These are phyloP conservation scores for Oncopeltus fasciatus DNA, from an alignment of 1,140 invertebrate genomes.

Conservation along the genomic window DNA sequence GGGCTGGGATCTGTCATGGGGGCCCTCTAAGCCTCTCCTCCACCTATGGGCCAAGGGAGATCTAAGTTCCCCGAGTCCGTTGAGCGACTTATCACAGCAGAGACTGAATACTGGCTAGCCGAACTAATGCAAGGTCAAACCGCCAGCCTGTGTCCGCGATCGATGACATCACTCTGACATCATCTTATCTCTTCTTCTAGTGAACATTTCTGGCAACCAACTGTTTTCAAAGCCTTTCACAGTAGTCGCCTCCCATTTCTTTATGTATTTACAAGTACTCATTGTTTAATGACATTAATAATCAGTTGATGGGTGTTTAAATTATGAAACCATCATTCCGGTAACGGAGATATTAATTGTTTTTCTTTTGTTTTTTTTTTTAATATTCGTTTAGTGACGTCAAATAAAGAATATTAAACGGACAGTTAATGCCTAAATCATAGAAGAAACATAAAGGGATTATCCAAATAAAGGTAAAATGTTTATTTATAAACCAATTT, in stretches of 20 bases:
- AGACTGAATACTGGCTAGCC: background rate
- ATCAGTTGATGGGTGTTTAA: background rate
- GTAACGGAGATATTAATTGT: background rate
- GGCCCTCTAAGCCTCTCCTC: too few relatives aligned
- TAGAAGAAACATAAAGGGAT: background rate
- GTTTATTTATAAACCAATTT: too few relatives aligned
- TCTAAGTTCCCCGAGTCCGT: too few relatives aligned
- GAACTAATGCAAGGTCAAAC: slow-evolving; percentile 2
- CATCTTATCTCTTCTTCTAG: slow-evolving; percentile 14
- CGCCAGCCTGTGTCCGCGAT: slow-evolving; percentile 13
- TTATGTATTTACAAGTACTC: background rate
- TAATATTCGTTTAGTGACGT: slow-evolving; percentile 2
- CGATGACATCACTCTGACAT: slow-evolving; percentile 20
- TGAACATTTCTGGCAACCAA: slow-evolving; percentile 9
- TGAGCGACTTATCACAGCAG: too few relatives aligned
- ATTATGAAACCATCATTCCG: too few relatives aligned
- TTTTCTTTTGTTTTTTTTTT: background rate
- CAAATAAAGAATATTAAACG: slow-evolving; percentile 7
- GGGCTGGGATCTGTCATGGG: too few relatives aligned
- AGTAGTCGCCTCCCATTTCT: background rate
- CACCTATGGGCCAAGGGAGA: too few relatives aligned
- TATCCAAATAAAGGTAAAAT: slow-evolving; percentile 1
- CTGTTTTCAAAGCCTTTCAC: slow-evolving; percentile 1
- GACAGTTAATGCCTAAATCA: slow-evolving; percentile 1
- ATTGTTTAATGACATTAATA: background rate